Conservation (phyloP, 2,113 vertebrate species). For the Chaetorhynchus papuensis region DNA sequence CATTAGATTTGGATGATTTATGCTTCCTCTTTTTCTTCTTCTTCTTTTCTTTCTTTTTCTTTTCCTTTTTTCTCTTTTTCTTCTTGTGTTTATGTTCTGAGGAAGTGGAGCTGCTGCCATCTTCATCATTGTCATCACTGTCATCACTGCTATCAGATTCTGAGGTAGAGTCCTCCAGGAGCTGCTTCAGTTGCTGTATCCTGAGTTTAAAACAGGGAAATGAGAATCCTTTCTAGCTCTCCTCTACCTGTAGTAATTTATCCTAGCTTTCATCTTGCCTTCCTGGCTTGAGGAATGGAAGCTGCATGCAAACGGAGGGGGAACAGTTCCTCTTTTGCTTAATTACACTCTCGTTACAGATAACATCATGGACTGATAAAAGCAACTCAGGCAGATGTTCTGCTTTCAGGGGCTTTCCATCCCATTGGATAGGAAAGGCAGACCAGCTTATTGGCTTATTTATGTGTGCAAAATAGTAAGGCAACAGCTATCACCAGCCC, state of each 20-base stretch:
- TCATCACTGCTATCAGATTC: slow-evolving; percentile 72
- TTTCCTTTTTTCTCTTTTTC: slow-evolving; percentile 80
- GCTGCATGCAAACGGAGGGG: background rate
- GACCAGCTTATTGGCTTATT: background rate
- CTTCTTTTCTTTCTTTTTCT: slow-evolving; percentile 69
- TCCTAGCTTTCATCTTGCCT: background rate
- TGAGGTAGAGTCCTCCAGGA: slow-evolving; percentile 90
- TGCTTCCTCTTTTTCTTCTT: slow-evolving; percentile 72
- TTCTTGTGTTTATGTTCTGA: slow-evolving; percentile 74
- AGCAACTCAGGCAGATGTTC: background rate
- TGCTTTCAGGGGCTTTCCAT: background rate
- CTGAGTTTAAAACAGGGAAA: slow-evolving; percentile 60
- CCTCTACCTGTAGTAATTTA: background rate
- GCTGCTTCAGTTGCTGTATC: slow-evolving; percentile 89
- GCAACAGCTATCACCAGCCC: background rate
- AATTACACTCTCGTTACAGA: background rate
- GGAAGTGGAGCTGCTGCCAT: slow-evolving; percentile 73
- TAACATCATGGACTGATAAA: background rate
- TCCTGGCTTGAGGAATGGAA: background rate
- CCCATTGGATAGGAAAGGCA: background rate
- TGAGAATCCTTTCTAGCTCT: background rate
- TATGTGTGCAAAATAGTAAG: background rate
- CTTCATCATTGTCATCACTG: slow-evolving; percentile 62
- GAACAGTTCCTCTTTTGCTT: background rate
- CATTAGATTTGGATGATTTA: slow-evolving; percentile 77